These are phyloP conservation scores for Palythoa grandis DNA, from an alignment of 92 coral and sea anemone species.

Conservation along the genomic window DNA sequence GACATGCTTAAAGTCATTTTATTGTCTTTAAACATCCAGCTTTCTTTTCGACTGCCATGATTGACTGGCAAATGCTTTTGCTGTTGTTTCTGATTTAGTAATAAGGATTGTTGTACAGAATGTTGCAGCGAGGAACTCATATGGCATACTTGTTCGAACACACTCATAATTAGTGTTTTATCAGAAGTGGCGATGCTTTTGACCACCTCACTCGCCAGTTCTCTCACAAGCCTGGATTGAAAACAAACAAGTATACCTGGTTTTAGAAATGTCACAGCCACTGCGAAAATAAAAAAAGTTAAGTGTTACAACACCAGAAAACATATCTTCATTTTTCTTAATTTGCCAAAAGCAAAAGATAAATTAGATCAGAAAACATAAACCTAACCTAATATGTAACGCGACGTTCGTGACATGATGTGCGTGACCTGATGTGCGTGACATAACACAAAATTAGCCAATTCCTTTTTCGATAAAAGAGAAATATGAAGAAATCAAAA, in stretches of 20 bases:
- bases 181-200: slow-evolving; percentile 69
- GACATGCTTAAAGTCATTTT: neutral
- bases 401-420: too few species aligned
- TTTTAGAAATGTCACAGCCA: neutral
- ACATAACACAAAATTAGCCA: neutral
- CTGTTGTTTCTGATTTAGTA: neutral
- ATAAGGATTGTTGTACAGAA: neutral
- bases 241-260: neutral
- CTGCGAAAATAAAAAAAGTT: neutral
- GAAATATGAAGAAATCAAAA: neutral
- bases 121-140: neutral
- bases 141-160: slow-evolving; percentile 56
- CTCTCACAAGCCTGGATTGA: slow-evolving; percentile 64
- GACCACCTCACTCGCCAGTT: slow-evolving; percentile 68
- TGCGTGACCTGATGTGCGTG: too few species aligned
- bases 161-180: slow-evolving; percentile 57
- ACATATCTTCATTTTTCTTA: neutral
- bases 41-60: neutral
- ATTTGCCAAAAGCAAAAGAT: too few species aligned
- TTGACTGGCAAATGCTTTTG: neutral
- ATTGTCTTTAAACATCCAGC: neutral
- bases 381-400: too few species aligned
- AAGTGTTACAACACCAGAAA: neutral
- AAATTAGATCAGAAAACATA: too few species aligned
- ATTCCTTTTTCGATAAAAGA: too few species aligned